Percentiles rank a stretch among this genome's conserved stretches.
These are phyloP conservation scores for Spodoptera exigua DNA, from an alignment of 2,888 invertebrate species.

Conservation along the genomic window DNA sequence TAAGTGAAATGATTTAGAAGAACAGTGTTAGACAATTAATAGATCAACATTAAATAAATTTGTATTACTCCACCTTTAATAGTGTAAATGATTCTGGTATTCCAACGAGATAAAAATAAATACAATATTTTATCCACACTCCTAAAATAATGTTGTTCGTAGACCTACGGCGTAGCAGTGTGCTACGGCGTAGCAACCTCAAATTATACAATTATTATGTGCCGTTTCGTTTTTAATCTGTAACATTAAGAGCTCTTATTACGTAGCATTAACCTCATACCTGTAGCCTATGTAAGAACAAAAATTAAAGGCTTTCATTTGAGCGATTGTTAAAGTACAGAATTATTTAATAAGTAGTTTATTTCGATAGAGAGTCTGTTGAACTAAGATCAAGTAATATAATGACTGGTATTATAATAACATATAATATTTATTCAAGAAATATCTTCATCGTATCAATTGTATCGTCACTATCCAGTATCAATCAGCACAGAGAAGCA, in stretches of 20 bases:
- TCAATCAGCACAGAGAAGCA: no score
- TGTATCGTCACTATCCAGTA: no score
- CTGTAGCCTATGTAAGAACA: not conserved
- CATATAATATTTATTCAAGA: no score
- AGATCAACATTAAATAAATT: no score
- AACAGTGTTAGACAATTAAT: no score
- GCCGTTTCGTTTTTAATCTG: slow-evolving; percentile 10
- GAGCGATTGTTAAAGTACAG: slow-evolving; percentile 1
- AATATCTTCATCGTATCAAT: no score
- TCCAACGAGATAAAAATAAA: slow-evolving; percentile 6
- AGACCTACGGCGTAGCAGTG: slow-evolving; percentile 30
- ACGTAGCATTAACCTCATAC: not conserved
- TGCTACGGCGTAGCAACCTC: slow-evolving; percentile 40
- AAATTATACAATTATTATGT: slow-evolving; percentile 1
- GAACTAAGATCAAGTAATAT: no score
- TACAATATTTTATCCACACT: not conserved
- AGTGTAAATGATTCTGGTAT: no score
- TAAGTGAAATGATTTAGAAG: no score
- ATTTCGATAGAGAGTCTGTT: not conserved
- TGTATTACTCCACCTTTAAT: no score
- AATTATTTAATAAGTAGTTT: not conserved
- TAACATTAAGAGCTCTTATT: not conserved
- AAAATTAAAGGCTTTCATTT: not conserved
- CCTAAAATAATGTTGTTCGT: not conserved
- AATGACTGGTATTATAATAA: no score